These are phyloP conservation scores for Griposia aprilina DNA, from an alignment of 2,888 invertebrate genomes.

Conservation along the genomic window DNA sequence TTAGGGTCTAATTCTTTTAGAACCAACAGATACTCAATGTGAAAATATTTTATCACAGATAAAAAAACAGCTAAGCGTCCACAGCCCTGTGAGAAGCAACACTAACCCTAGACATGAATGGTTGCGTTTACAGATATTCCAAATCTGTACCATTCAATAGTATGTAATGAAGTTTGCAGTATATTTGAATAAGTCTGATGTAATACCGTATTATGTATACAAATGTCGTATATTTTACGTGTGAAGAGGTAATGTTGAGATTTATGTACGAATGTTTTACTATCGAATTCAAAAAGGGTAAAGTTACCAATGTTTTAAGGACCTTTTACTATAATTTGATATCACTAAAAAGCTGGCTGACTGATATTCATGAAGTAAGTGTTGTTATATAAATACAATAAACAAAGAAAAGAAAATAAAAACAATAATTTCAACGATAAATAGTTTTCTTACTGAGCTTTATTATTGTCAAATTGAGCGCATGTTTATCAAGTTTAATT, in stretches of 20 bases:
- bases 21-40: neutral
- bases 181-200: conserved; percentile 64
- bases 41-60: neutral
- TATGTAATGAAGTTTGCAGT: conserved; percentile 67
- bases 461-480: neutral
- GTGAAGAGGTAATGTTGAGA: conserved; percentile 22
- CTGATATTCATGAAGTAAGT: neutral
- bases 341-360: neutral
- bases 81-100: conserved; percentile 31
- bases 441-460: neutral
- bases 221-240: conserved; percentile 46
- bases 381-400: neutral
- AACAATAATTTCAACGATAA: too few relatives aligned
- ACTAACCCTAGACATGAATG: conserved; percentile 54
- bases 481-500: too few relatives aligned
- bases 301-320: neutral
- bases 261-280: conserved; percentile 42
- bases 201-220: conserved; percentile 52
- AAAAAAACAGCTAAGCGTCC: neutral
- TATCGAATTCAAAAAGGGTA: neutral
- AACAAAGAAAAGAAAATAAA: neutral
- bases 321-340: neutral
- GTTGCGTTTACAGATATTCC: conserved; percentile 65
- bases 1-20: neutral
- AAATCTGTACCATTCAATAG: conserved; percentile 67